Evolutionary conservation across 2,888 invertebrate genomes (phyloP), one percentile per base, ranked within the genome.

Genomic region (Andricus curvator): DNA sequence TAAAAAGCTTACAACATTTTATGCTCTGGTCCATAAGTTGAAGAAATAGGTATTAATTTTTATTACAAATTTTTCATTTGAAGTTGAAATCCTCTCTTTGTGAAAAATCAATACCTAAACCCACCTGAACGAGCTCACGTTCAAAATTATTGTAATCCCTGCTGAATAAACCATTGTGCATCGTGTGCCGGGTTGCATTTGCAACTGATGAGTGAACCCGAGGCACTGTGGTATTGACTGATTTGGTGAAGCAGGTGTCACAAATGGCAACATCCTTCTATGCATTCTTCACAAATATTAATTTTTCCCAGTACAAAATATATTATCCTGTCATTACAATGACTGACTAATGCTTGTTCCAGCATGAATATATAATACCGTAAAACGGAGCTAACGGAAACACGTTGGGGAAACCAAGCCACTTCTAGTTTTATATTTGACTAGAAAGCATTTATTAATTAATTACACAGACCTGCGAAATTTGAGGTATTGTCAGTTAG

Each of bases 231-330:
- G 25, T 66, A n/a, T 25, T 68, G 68, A 48, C 29, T 68, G 68
- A 68, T 68, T 68, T 68, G 68, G 48, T 29, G 44, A 68, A 68
- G 68, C 68, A 48, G 48, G 68, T 68, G 68, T 68, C 68, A 68
- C 68, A 68, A 68, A 68, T 68, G 48, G 48, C 68, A 68, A 68
- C 25, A 25, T 29, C 48, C 25, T 70, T 70, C 20, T 48, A 48
- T 68, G 25, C 48, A 25, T 68, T 48, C 68, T 68, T 68, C 68
- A 25, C 48, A 1, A 68, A 25, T 66, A 44, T 68, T 48, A 48
- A 48, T 68, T 68, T 68, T 29, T 44, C 48, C 48, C 68, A 68
- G 13, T 25, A 25, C 8, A 25, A 41, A 68, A 3, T 41, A 41
- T 41, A 41, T 41, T 41, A 41, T 13, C 2, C 41, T 41, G 3